Evolutionary conservation across 2,888 invertebrate species (phyloP).

Genomic region (Hybos culiciformis): DNA sequence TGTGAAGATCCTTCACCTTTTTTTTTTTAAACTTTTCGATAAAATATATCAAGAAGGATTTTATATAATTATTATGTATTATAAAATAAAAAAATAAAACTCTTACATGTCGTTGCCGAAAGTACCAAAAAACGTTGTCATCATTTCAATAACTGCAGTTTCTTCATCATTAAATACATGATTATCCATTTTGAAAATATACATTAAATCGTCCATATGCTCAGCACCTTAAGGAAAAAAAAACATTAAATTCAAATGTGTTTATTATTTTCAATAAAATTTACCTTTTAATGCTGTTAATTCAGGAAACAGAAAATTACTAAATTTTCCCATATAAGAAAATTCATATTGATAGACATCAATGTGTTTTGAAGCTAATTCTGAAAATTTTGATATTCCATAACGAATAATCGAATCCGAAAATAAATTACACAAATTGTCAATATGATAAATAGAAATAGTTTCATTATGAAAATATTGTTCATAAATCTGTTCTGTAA

Average conservation of each 20-base stretch:
- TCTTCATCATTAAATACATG: too few relatives aligned
- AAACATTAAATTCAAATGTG: not conserved
- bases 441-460: slow-evolving; percentile 10
- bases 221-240: slow-evolving; percentile 25
- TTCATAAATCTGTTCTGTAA: not conserved
- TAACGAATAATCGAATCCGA: slow-evolving; percentile 39
- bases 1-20: too few relatives aligned
- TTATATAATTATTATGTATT: too few relatives aligned
- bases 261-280: not conserved
- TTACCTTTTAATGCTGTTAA: slow-evolving; percentile 12
- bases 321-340: slow-evolving; percentile 36
- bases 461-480: slow-evolving; percentile 16
- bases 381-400: slow-evolving; percentile 36
- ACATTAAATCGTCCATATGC: slow-evolving; percentile 41
- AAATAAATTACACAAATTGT: slow-evolving; percentile 31
- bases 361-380: slow-evolving; percentile 35
- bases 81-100: too few relatives aligned
- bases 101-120: too few relatives aligned
- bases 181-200: slow-evolving; percentile 34
- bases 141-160: too few relatives aligned
- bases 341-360: slow-evolving; percentile 39
- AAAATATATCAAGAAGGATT: too few relatives aligned
- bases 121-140: too few relatives aligned
- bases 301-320: slow-evolving; percentile 20
- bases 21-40: too few relatives aligned